Conservation (phyloP, 2,797 vertebrate genomes). For the Choloepus didactylus region DNA sequence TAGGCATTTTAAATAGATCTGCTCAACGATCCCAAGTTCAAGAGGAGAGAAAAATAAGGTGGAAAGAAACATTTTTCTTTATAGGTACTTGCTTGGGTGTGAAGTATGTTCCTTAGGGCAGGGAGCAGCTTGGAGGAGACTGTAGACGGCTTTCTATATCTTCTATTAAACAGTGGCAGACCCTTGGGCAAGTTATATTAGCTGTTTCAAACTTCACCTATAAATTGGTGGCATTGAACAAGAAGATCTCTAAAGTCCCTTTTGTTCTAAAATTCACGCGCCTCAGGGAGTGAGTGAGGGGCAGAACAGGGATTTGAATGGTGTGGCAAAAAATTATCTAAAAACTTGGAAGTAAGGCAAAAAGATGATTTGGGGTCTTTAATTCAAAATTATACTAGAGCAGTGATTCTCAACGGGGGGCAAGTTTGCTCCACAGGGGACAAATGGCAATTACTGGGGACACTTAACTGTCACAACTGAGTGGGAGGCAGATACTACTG, state of each 20-base stretch:
- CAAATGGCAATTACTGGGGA: neutral
- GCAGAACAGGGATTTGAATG: neutral
- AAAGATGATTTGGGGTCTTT: neutral
- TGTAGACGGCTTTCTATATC: neutral
- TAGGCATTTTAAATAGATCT: neutral
- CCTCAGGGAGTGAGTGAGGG: neutral
- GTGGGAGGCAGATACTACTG: neutral
- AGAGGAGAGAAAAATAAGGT: neutral
- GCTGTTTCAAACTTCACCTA: neutral
- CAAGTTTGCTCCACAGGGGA: neutral
- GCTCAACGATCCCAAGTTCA: neutral
- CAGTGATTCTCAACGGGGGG: neutral
- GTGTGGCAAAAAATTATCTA: neutral
- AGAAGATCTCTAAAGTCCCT: neutral
- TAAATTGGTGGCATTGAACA: neutral
- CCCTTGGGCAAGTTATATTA: neutral
- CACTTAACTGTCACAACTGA: neutral
- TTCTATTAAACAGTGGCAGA: neutral
- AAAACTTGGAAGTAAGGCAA: neutral
- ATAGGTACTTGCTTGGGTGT: neutral
- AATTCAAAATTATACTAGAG: neutral
- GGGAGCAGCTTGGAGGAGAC: neutral
- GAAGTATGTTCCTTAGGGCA: neutral
- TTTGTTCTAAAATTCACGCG: neutral
- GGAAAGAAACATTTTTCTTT: neutral